Evolutionary conservation across 35 echinoderm and acorn worm genomes (phyloP).

Genomic region (Ophiothrix spiculata): DNA sequence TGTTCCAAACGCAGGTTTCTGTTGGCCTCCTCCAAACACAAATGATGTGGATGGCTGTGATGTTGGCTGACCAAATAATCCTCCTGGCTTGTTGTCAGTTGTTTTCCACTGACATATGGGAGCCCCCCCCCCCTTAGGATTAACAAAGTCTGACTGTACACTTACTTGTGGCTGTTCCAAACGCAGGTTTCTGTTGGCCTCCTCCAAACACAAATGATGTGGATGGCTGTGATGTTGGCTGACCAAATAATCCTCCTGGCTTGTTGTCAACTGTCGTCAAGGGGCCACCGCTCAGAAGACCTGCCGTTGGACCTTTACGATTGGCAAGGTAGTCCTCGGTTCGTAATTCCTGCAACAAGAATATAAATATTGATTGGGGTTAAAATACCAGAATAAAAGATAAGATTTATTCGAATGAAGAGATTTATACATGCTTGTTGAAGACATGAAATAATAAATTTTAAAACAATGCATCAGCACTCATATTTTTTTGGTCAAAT

Average conservation of each 20-base stretch:
- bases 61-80: slow-evolving; percentile 63
- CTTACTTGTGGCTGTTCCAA: slow-evolving; percentile 56
- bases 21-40: slow-evolving; percentile 22
- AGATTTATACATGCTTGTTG: too few species aligned
- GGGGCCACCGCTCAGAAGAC: slow-evolving; percentile 57
- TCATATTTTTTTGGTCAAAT: too few species aligned
- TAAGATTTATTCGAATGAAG: too few species aligned
- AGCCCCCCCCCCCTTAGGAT: neutral
- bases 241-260: slow-evolving; percentile 63
- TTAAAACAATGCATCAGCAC: too few species aligned
- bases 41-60: slow-evolving; percentile 43
- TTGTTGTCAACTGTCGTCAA: slow-evolving; percentile 56
- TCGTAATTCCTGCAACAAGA: slow-evolving; percentile 60
- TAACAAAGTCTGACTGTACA: neutral
- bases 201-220: slow-evolving; percentile 42
- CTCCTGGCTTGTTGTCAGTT: slow-evolving; percentile 45
- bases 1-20: slow-evolving; percentile 75
- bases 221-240: slow-evolving; percentile 22
- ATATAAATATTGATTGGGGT: neutral
- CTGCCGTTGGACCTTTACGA: slow-evolving; percentile 34
- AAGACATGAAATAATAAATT: too few species aligned
- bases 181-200: slow-evolving; percentile 52
- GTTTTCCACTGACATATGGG: too few species aligned
- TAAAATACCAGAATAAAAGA: neutral
- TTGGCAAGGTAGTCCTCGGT: slow-evolving; percentile 85